Evolutionary conservation across 2,888 invertebrate genomes (phyloP), one percentile per base, ranked within the genome.

Genomic region (Tetranychus truncatus): DNA sequence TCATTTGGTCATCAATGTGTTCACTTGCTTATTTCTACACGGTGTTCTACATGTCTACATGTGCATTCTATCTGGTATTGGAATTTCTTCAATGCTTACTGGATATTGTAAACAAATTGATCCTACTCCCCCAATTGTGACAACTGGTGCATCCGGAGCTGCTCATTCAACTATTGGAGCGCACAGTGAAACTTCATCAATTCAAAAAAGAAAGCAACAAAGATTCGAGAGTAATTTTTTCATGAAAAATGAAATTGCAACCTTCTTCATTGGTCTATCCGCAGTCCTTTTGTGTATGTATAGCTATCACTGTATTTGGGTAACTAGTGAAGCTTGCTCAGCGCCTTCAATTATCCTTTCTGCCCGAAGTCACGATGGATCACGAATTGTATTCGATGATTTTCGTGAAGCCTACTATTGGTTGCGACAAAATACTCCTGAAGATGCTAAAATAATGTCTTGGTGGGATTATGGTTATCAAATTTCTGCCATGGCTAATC

Each of bases 401-500:
- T 99, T 97, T 85, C 88, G 97, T 81, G 96, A 95, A 80, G 96
- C 96, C 0, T 97, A 97, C 84, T 95, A 94, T 80, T 97, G 97
- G 97, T 86, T 97, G 79, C 88, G 95, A 83, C 94, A 95, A 89
- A 97, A 92, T 81, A 92, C 93, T 4, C 88, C 90, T 1, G 91
- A 91, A 91, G 90, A 96, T 84, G 89, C 96, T 1, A 91, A 92
- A 82, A 90, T 99, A 76, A 97, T 99, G 96, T 95, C 95, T 0
- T 99, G 97, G 97, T 99, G 97, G 95, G 95, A 96, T 87, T 99
- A 97, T 84, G 97, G 97, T 0, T 97, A 97, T 84, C 93, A 93
- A 84, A 96, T 97, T 85, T 96, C 97, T 1, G 95, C 96, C 1
- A 97, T 99, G 96, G 97, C 96, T 20, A 97, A 97, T 85, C 87